Base-by-base conservation (phyloP, 1,140 invertebrate species). In the Tetramorium alpestre region DNA sequence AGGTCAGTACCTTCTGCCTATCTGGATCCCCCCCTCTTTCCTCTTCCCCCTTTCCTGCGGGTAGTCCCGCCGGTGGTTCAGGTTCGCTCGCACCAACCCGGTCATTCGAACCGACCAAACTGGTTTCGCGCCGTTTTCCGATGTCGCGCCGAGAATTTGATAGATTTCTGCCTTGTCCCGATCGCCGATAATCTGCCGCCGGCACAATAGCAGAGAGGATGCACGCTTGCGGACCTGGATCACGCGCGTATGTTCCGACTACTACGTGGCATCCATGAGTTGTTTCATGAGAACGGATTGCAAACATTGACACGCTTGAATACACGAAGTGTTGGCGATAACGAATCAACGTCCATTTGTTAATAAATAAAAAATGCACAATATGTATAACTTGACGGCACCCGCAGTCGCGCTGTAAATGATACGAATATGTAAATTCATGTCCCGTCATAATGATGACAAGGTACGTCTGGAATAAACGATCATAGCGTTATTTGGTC, bases 21-120 rank as follows among this genome's bases (percentile, higher is more conserved):
- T 86, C 77, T 72, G 58, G 78, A 86, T 69, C 62, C 44, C 86
- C 91, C 77, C 70, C 81, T 65, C 87, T 22, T 51, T 44, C n/a
- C 62, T 49, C 49, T 70, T 44, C 67, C 72, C 56, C 41, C 82
- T 47, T 67, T 33, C 73, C 44, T 54, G 69, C 64, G 58, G 77
- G 38, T 65, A 38, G 64, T 64, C 72, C 88, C 70, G 67, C 70
- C 87, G 76, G 70, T 88, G 86, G 85, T 81, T 90, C 85, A 87
- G 82, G 54, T 65, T 84, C 84, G 62, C 78, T 89, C 87, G 73
- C 73, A 91, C 85, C 92, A 93, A 93, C 92, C 93, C 93, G 93
- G 92, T 95, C 93, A 93, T 94, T 92, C 93, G 75, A 94, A 94
- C 94, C 92, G 91, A 93, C 93, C 94, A 94, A 95, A 95, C 95